Evolutionary conservation across 1,140 invertebrate genomes (phyloP), one percentile per base, ranked within the genome.

Genomic region (Drosophila busckii): DNA sequence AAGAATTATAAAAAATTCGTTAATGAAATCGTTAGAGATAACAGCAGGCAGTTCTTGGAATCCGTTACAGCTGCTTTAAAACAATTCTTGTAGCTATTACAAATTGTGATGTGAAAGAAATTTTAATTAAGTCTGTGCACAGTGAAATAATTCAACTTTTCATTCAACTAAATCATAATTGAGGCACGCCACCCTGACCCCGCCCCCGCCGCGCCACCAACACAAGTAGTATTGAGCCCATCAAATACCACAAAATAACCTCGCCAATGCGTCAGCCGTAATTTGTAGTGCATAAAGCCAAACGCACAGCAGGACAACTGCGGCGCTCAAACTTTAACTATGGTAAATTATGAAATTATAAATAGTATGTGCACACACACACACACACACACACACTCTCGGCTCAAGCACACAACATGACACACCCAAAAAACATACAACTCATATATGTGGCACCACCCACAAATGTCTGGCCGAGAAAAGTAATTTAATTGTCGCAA

Each of bases 401-500:
- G 16, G 5, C 29, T 28, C 7, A 49, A 16, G 41, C 25, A 38
- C 61, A 16, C 53, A 52, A 13, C 65, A 37, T 23, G 16, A 44
- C 8, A 34, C 20, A 23, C 9, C 2, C 23, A 15, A 17, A 25
- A 16, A 28, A 35, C 37, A 28, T 12, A 17, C 32, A 26, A 40
- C n/a, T n/a, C n/a, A n/a, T 40, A 34, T 26, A 29, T n/a, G n/a
- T n/a, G n/a, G n/a, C n/a, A 12, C 49, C 46, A 49, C 19, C 54
- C 61, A 56, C 42, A 60, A 67, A 63, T 80, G 73, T 78, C 73
- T 78, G 73, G 73, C 17, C 63, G 63, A 80, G 73, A 78, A 80
- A 78, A 80, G 73, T 78, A 78, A 78, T 78, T 78, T 68, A 78
- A 78, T 73, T 78, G 73, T 78, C 71, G 71, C 71, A 78, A 73